These are phyloP conservation scores for Eueides isabella DNA, from an alignment of 1,140 invertebrate genomes.

Conservation along the genomic window DNA sequence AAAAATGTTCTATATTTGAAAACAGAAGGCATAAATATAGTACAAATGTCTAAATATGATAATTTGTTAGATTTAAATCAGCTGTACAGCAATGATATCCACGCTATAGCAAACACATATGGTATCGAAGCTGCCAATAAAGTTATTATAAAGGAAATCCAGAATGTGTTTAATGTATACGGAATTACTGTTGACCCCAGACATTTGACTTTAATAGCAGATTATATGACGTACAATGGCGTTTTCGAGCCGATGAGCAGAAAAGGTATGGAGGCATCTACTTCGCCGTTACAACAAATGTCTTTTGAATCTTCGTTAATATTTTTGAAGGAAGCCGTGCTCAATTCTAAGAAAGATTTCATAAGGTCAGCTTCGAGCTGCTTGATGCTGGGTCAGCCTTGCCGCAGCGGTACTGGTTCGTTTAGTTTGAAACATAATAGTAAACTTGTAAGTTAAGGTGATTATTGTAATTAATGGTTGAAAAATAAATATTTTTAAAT, in stretches of 20 bases:
- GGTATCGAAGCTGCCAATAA: conserved; percentile 97
- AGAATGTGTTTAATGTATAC: conserved; percentile 97
- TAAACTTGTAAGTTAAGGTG: conserved; percentile 38
- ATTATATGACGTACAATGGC: conserved; percentile 99
- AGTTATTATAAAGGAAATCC: conserved; percentile 95
- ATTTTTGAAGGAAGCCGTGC: conserved; percentile 92
- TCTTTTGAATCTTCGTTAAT: conserved; percentile 96
- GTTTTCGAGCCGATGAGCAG: conserved; percentile 94
- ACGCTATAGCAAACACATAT: conserved; percentile 93
- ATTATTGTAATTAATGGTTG: background rate
- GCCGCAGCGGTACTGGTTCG: conserved; percentile 92
- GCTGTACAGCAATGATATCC: conserved; percentile 97
- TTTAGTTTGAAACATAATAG: conserved; percentile 81
- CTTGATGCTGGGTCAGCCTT: conserved; percentile 93
- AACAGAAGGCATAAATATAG: conserved; percentile 97
- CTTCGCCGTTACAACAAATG: conserved; percentile 98
- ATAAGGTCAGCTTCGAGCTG: conserved; percentile 94
- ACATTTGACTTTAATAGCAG: conserved; percentile 96
- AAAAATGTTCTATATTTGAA: conserved; percentile 87
- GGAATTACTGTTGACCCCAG: conserved; percentile 97
- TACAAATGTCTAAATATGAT: conserved; percentile 92
- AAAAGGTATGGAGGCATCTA: conserved; percentile 92
- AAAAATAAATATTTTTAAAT: background rate
- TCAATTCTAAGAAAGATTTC: conserved; percentile 88
- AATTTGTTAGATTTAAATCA: conserved; percentile 92